Base-by-base conservation (phyloP, 1,140 invertebrate species). In the Musca domestica region DNA sequence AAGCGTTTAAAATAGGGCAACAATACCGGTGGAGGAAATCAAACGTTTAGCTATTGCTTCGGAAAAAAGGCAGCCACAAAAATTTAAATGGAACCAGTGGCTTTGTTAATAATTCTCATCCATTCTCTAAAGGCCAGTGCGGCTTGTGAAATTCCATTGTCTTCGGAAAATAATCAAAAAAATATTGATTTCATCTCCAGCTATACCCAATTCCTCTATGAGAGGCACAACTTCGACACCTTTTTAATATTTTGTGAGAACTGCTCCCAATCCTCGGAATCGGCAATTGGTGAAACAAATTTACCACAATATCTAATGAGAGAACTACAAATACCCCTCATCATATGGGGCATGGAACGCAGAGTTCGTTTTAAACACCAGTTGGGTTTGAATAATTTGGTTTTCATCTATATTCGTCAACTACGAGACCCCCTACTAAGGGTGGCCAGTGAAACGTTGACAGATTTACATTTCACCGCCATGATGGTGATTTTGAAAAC, bases 401-500 rank as follows among this genome's bases (percentile, higher is more conserved):
- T 74, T 1, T 69, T 68, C 30, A 71, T 69, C 2, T 34, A 54
- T 34, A 72, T 76, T 9, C 7, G n/a, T 0, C 52, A 68, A 20
- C 10, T 76, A 0, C 1, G 49, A 30, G 75, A 76, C 17, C 70
- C 73, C 1, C 49, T 76, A 23, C 54, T 76, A 0, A 25, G 71
- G n/a, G 67, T 71, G 12, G 15, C 73, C 0, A 41, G 27, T 0
- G 25, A 64, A 14, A 58, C 69, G 1, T 22, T 76, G 19, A 17
- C 47, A 23, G 72, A 70, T 14, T 49, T 67, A 7, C 75, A 74
- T 2, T 63, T 72, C 15, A 27, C 69, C 0, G 68, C 71, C 3
- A 67, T 76, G 63, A 22, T 76, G 0, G 74, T 76, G 9, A 64
- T 75, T 0, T 7, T 68, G 2, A 70, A 64, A 4, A 10, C 10